These are phyloP conservation scores for Dicerorhinus sumatrensis DNA, from an alignment of 2,113 vertebrate species.

Conservation along the genomic window DNA sequence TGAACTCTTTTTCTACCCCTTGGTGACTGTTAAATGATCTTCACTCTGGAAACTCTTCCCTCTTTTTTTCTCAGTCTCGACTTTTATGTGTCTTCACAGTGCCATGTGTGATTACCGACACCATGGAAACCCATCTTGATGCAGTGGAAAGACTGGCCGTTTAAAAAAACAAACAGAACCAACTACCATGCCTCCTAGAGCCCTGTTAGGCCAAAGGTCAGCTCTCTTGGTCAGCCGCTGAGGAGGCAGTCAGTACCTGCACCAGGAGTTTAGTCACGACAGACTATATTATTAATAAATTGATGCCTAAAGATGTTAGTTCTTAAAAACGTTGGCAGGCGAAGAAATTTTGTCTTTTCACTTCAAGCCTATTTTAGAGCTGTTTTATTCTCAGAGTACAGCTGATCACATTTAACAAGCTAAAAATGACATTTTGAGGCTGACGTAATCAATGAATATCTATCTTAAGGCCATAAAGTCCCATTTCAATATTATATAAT, in stretches of 20 bases:
- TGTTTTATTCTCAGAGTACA: not conserved
- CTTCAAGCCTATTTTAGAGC: not conserved
- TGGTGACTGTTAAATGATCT: constrained; percentile 18
- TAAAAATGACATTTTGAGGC: not conserved
- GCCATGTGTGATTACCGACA: not conserved
- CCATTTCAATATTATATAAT: not conserved
- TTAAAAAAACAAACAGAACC: constrained; percentile 51
- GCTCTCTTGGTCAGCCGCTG: not conserved
- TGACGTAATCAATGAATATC: not conserved
- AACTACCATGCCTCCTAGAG: not conserved
- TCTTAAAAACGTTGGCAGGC: not conserved
- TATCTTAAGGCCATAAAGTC: not conserved
- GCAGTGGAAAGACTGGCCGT: constrained; percentile 51
- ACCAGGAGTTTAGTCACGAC: not conserved
- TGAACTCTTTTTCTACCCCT: not conserved
- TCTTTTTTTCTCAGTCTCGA: not conserved
- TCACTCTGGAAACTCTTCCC: constrained; percentile 2
- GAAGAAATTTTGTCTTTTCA: not conserved
- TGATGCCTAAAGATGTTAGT: not conserved
- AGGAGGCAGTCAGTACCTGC: not conserved
- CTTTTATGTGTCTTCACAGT: not conserved
- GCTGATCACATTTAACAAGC: not conserved
- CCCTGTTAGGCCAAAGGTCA: constrained; percentile 49
- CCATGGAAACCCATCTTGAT: constrained; percentile 50
- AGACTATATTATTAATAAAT: not conserved